Conservation (phyloP, 1,140 invertebrate species). For the Aphelenchoides avenae region DNA sequence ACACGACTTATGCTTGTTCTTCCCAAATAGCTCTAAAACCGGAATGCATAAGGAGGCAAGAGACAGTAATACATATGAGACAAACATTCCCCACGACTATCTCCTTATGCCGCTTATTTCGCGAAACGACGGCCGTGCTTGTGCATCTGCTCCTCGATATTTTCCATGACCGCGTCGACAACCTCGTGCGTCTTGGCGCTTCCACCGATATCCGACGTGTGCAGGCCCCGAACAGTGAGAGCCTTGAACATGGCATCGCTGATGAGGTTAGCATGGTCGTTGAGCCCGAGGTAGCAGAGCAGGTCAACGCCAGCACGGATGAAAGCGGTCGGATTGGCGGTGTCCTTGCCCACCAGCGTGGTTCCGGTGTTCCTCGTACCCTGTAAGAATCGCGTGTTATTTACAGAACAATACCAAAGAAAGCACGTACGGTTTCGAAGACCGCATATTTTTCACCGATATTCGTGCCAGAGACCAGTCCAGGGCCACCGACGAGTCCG, state of each 20-base stretch:
- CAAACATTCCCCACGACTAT: no score
- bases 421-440: constrained; percentile 72
- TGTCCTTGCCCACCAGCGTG: constrained; percentile 84
- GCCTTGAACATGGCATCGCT: constrained; percentile 44
- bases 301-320: constrained; percentile 52
- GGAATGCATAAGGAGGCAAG: no score
- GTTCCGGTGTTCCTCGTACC: constrained; percentile 89
- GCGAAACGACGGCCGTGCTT: constrained; percentile 2
- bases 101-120: no score
- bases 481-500: constrained; percentile 90
- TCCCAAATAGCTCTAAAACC: no score
- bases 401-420: neutral
- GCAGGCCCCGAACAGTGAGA: constrained; percentile 39
- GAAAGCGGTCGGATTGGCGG: constrained; percentile 75
- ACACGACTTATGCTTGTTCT: no score
- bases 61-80: no score
- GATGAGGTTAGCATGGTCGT: constrained; percentile 41
- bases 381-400: constrained; percentile 32
- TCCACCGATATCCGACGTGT: constrained; percentile 48
- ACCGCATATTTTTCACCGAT: constrained; percentile 71
- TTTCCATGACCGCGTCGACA: constrained; percentile 26
- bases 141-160: constrained; percentile 33
- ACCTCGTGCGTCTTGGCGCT: constrained; percentile 28
- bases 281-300: constrained; percentile 45
- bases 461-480: constrained; percentile 82